Percentiles rank a stretch among this genome's conserved stretches.
Conservation (phyloP, 2,797 vertebrate genomes). For the Oryzias dopingdopingensis region DNA sequence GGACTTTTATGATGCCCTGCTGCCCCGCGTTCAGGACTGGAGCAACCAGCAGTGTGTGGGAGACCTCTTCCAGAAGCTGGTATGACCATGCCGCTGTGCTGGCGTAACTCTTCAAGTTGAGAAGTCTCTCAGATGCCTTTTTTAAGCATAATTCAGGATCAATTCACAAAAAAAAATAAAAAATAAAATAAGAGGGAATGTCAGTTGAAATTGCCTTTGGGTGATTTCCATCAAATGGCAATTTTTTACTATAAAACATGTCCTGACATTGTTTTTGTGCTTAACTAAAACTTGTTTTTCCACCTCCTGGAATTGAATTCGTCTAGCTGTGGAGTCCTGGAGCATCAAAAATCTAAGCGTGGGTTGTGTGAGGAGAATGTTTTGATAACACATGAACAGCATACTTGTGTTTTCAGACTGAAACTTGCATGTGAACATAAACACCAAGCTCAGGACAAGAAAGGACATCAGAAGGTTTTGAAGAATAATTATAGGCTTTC, state of each 20-base stretch:
- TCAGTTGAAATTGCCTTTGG: background rate
- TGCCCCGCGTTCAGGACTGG: slow-evolving; percentile 92
- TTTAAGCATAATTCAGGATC: background rate
- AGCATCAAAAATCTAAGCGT: background rate
- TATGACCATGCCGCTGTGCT: slow-evolving; percentile 44
- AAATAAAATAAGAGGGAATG: background rate
- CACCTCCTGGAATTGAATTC: slow-evolving; percentile 1
- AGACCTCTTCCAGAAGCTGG: slow-evolving; percentile 98
- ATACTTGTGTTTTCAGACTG: slow-evolving; percentile 5
- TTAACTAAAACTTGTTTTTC: slow-evolving; percentile 24
- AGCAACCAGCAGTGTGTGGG: slow-evolving; percentile 92
- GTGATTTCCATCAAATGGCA: background rate
- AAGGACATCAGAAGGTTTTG: slow-evolving; percentile 30
- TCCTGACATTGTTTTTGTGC: slow-evolving; percentile 2
- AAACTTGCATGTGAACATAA: slow-evolving; percentile 13
- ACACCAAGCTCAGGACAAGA: slow-evolving; percentile 17
- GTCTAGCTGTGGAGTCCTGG: background rate
- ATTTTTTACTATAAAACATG: slow-evolving; percentile 1
- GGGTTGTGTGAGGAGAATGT: slow-evolving; percentile 7
- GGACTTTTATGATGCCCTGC: slow-evolving; percentile 93
- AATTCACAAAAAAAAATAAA: background rate
- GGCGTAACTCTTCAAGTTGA: too few species aligned
- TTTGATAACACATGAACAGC: background rate
- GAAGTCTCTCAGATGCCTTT: too few species aligned
- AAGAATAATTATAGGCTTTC: slow-evolving; percentile 47